These are phyloP conservation scores for Leguminivora glycinivorella DNA, from an alignment of 1,140 invertebrate genomes.

Conservation along the genomic window DNA sequence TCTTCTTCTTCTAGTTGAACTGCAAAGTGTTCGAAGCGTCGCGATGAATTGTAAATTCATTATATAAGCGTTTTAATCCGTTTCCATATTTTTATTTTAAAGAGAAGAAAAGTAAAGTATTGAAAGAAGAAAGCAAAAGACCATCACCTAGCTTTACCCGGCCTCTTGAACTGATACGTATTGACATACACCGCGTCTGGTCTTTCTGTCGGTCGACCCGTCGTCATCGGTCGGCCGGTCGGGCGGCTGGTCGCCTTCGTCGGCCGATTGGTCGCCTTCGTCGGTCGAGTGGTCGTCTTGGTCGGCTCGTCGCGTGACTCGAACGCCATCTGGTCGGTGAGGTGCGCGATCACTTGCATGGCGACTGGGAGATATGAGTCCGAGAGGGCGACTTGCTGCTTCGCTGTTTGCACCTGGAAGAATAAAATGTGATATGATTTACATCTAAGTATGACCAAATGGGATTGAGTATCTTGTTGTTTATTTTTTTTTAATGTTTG, in stretches of 20 bases:
- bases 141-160: conserved; percentile 39
- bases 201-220: conserved; percentile 42
- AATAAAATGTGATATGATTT: background rate
- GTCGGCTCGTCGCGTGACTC: conserved; percentile 65
- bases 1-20: too few species aligned
- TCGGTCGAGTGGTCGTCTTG: conserved; percentile 46
- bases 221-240: conserved; percentile 32
- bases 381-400: conserved; percentile 64
- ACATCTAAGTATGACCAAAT: too few species aligned
- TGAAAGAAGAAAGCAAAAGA: conserved; percentile 31
- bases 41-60: too few species aligned
- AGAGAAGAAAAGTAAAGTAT: background rate
- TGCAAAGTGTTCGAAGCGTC: too few species aligned
- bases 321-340: conserved; percentile 80
- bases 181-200: conserved; percentile 17
- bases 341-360: conserved; percentile 80
- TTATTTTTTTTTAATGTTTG: too few species aligned
- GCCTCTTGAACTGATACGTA: background rate
- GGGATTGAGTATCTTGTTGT: too few species aligned
- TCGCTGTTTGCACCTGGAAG: conserved; percentile 59
- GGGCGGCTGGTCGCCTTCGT: conserved; percentile 36
- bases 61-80: too few species aligned
- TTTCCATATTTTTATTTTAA: too few species aligned
- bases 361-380: conserved; percentile 79
- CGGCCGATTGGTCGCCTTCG: conserved; percentile 51